Conservation (phyloP, 1,140 invertebrate genomes). For the Drosophila orena region DNA sequence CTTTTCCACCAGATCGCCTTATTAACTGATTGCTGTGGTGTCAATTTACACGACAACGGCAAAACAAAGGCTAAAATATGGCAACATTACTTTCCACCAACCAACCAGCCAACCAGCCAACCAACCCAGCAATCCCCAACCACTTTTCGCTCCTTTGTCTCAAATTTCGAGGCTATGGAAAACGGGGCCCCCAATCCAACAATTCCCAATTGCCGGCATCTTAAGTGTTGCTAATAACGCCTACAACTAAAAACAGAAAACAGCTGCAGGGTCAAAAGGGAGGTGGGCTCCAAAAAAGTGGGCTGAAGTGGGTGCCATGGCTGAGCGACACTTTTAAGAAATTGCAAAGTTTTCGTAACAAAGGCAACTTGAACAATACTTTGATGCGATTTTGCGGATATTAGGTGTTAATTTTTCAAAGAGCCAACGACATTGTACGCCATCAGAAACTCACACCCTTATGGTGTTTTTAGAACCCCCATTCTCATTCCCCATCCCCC, state of each 20-base stretch:
- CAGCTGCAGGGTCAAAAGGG: constrained; percentile 48
- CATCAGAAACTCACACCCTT: background rate
- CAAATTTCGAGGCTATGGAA: constrained; percentile 28
- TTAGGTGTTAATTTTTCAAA: constrained; percentile 83
- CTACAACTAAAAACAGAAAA: constrained; percentile 76
- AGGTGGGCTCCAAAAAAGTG: background rate
- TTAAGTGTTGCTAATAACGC: constrained; percentile 82
- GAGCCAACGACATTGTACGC: constrained; percentile 55
- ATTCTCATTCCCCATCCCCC: background rate
- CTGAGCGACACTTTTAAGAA: constrained; percentile 77
- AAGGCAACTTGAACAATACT: constrained; percentile 70
- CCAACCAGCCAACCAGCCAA: background rate
- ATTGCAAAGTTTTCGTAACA: constrained; percentile 79
- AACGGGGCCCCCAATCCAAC: constrained; percentile 2
- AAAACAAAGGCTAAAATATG: constrained; percentile 69
- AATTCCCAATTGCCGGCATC: constrained; percentile 25
- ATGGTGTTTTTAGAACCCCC: background rate
- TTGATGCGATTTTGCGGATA: constrained; percentile 83
- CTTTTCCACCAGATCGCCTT: constrained; percentile 48
- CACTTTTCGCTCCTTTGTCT: constrained; percentile 27
- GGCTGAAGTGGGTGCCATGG: constrained; percentile 12
- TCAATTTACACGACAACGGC: constrained; percentile 68
- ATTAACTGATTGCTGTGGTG: constrained; percentile 80
- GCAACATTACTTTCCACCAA: constrained; percentile 30
- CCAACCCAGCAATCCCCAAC: background rate